Base-by-base conservation (phyloP, 2,888 invertebrate genomes). In the Cephus nigrinus region DNA sequence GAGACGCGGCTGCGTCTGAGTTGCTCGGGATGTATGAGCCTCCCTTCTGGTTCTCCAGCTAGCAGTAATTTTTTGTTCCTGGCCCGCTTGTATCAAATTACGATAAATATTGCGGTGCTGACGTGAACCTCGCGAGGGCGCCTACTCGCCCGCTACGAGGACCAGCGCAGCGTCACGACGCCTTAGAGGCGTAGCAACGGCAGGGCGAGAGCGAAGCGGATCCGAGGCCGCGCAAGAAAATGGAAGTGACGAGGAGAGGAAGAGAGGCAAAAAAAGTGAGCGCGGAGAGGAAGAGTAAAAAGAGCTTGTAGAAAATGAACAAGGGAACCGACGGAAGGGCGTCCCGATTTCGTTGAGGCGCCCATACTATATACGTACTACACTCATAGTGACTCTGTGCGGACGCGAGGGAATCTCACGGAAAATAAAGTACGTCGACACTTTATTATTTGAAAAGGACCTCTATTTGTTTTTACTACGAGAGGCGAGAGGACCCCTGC, bases 1-100 rank as follows among this genome's bases (percentile, higher is more conserved):
- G 84, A 85, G 85, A 86, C 85, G 87, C 88, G 89, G 86, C 89
- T 89, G 89, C 88, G 88, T 89, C 90, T 89, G 89, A 89, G 87
- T 84, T 89, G 85, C 82, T 84, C 85, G 88, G 87, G 87, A 90
- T 89, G 86, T 89, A 89, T 88, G 90, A 85, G 80, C 88, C 86
- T 85, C 85, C 86, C 80, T 82, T 82, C 80, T 77, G 76, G 82
- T 84, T 76, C 82, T 77, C 76, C 76, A 79, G 80, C 85, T 84
- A 80, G 83, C 83, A 83, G 86, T 81, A 86, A 86, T 88, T 89
- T 89, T 89, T 89, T 88, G 88, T 86, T 84, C 86, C 85, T 80
- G 80, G 83, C 82, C 85, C 86, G 87, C 85, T 88, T 87, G 89
- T 88, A 89, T 89, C 89, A 89, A 90, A 89, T 89, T 90, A 89